A percentile compares a stretch with the other conserved stretches of the same genome.
Conservation (phyloP, 53 echinoderm and acorn worm species). For the Holothuria leucospilota region DNA sequence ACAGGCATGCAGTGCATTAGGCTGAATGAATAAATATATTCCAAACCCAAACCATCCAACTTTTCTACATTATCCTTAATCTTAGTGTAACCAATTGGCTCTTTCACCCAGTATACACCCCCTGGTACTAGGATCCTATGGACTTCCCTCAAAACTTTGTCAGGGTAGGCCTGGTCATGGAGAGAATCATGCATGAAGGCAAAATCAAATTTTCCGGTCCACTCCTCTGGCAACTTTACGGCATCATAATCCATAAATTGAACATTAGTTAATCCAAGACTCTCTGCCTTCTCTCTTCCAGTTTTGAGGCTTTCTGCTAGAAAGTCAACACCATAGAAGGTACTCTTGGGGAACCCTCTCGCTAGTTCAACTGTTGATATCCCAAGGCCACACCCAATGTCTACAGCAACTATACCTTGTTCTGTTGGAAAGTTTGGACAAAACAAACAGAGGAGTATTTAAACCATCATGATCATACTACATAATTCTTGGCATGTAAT, state of each 20-base stretch:
- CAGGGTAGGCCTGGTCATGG: slow-evolving; percentile 35
- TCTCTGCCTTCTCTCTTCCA: not conserved
- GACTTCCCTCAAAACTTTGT: not conserved
- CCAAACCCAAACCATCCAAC: not conserved
- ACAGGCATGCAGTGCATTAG: slow-evolving; percentile 68
- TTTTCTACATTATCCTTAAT: slow-evolving; percentile 4
- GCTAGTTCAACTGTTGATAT: not conserved
- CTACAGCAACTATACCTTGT: not conserved
- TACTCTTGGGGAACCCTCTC: slow-evolving; percentile 11
- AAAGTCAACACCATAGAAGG: slow-evolving; percentile 23
- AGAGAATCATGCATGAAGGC: slow-evolving; percentile 19
- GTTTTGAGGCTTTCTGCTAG: not conserved
- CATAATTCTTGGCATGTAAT: no score
- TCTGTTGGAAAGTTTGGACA: not conserved
- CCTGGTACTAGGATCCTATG: not conserved
- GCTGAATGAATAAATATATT: slow-evolving; percentile 35
- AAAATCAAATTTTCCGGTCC: slow-evolving; percentile 23
- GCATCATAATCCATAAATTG: not conserved
- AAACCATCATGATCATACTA: no score
- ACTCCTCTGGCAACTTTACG: slow-evolving; percentile 5
- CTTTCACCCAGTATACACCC: not conserved
- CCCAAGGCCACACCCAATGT: slow-evolving; percentile 21
- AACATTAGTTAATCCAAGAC: slow-evolving; percentile 6
- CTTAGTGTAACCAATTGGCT: not conserved
- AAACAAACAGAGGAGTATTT: no score